A percentile compares a stretch with the other conserved stretches of the same genome.
phyloP scores from a whole-genome alignment of 1,140 invertebrate genomes.

The Sitodiplosis mosellana region DNA sequence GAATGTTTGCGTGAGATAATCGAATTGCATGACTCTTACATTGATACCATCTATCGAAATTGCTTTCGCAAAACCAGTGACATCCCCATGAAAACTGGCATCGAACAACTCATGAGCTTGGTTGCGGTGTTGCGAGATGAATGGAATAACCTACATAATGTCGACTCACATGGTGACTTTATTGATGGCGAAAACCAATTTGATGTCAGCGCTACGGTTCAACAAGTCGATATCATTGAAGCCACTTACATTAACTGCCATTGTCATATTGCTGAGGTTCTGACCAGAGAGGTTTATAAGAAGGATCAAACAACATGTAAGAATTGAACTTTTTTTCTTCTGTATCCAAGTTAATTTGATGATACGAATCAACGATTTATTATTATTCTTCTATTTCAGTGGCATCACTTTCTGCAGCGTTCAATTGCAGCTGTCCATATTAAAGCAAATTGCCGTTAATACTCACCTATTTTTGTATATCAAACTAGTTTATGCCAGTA shows the following conservation, averaged over 20 bases:
- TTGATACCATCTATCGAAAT: slow-evolving; percentile 9
- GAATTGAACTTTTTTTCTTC: neutral
- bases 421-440: slow-evolving; percentile 15
- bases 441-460: slow-evolving; percentile 3
- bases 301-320: slow-evolving; percentile 15
- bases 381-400: slow-evolving; percentile 13
- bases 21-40: slow-evolving; percentile 12
- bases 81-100: slow-evolving; percentile 7
- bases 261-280: slow-evolving; percentile 12
- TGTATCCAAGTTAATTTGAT: no score
- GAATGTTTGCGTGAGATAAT: slow-evolving; percentile 11
- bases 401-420: slow-evolving; percentile 14
- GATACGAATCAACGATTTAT: no score
- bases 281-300: slow-evolving; percentile 12
- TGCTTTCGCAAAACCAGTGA: slow-evolving; percentile 13
- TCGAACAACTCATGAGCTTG: slow-evolving; percentile 13
- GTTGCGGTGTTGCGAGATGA: slow-evolving; percentile 6
- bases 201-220: slow-evolving; percentile 6
- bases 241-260: slow-evolving; percentile 19
- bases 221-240: slow-evolving; percentile 16
- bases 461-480: neutral
- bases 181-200: neutral
- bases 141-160: slow-evolving; percentile 12
- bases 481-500: neutral
- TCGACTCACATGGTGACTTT: slow-evolving; percentile 2